Base-by-base conservation (phyloP, 2,797 vertebrate genomes). In the Clarias pachynema region DNA sequence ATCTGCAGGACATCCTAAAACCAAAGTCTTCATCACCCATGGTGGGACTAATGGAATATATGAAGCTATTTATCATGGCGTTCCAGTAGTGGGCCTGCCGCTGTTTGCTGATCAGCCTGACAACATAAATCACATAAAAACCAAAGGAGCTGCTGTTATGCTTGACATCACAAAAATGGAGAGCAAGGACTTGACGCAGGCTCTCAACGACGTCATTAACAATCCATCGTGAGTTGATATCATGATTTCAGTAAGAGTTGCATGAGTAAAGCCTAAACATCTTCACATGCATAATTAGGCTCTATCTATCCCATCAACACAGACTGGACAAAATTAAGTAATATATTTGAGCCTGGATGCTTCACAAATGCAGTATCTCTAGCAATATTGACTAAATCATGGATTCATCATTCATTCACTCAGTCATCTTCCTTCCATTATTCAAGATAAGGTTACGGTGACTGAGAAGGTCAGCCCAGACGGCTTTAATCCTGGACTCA, bases 31-130 rank as follows among this genome's bases (percentile, higher is more conserved):
- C 18, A 89, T 95, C 70, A 90, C 91, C 1, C 94, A 94, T 2
- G 94, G 94, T 14, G 96, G 97, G 44, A 96, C 94, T 0, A 98
- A 97, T 14, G 95, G 97, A 1, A 91, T 97, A 57, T 98, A 97
- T 26, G 96, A 98, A 92, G 96, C 96, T 0, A 96, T 98, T 84
- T 97, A 96, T 87, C 96, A 98, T 0, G 96, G 93, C 0, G 84
- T 97, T 60, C 97, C 96, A 0, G 89, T 97, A 92, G 95, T 98
- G 16, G 96, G 96, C 1, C 49, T 97, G 3, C 96, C 96, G 1
- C 91, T 97, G 83, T 97, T 97, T 78, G 94, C 81, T 0, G 96
- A 97, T 82, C 97, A 97, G 89, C 91, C 91, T 0, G 94, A 96
- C 87, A 97, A 98, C 86, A 82, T 97, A 0, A 91, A 90, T 65